phyloP scores from a whole-genome alignment of 2,888 invertebrate genomes.

The Drosophila lutescens region DNA sequence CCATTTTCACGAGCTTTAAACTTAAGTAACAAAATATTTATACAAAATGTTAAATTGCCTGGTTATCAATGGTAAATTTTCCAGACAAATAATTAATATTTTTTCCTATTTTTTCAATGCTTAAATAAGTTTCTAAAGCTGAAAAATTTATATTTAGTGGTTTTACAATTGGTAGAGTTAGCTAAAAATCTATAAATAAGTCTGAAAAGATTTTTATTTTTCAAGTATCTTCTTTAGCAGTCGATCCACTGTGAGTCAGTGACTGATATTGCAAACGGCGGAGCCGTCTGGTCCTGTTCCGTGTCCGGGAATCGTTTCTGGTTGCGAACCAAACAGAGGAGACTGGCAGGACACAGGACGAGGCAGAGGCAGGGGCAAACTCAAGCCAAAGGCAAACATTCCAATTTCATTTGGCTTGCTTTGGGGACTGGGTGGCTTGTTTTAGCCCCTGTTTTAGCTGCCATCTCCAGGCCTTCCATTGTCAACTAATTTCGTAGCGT shows the following conservation, averaged over 20 bases:
- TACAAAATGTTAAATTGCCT: too few species aligned
- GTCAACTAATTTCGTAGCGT: constrained; percentile 52
- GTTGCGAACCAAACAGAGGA: not conserved
- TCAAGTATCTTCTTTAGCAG: too few species aligned
- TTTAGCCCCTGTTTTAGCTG: constrained; percentile 24
- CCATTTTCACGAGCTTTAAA: too few species aligned
- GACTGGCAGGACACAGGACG: not conserved
- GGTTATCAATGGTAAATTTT: too few species aligned
- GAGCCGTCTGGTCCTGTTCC: constrained; percentile 10
- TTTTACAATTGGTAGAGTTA: too few species aligned
- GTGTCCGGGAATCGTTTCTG: constrained; percentile 15
- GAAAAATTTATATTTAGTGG: too few species aligned
- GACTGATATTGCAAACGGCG: constrained; percentile 46
- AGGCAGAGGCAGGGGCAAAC: not conserved
- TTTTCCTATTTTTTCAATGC: too few species aligned
- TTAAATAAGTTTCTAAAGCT: too few species aligned
- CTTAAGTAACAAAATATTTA: too few species aligned
- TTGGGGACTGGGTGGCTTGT: constrained; percentile 40
- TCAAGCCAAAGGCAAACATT: constrained; percentile 45
- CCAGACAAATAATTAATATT: too few species aligned
- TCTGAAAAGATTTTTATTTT: too few species aligned
- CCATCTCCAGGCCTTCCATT: constrained; percentile 36
- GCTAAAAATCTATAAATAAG: too few species aligned
- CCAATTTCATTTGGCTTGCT: constrained; percentile 56
- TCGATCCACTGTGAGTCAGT: constrained; percentile 15